Percentiles rank a stretch among this genome's conserved stretches.
phyloP scores from a whole-genome alignment of 2,797 vertebrate species.

The Acropternis orthonyx region DNA sequence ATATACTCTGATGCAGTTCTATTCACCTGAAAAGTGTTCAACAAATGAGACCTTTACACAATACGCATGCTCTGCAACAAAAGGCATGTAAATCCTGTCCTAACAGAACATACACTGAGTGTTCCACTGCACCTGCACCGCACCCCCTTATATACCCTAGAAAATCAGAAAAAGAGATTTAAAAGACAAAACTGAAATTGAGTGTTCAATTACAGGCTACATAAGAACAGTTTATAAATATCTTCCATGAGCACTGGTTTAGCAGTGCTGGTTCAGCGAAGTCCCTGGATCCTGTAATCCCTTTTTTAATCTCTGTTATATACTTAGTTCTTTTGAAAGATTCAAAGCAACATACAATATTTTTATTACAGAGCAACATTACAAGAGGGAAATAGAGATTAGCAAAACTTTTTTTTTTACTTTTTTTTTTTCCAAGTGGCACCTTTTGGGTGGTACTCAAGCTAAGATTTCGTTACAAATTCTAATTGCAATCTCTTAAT shows the following conservation, averaged over 20 bases:
- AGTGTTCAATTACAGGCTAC: neutral
- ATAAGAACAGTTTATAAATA: conserved; percentile 47
- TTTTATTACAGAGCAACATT: neutral
- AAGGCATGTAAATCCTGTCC: neutral
- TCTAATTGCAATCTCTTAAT: conserved; percentile 17
- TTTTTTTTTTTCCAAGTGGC: neutral
- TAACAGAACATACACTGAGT: neutral
- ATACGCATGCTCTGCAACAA: neutral
- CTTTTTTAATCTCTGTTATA: conserved; percentile 43
- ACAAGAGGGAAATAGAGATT: neutral
- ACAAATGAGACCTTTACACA: neutral
- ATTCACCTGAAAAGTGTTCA: neutral
- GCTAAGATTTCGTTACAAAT: neutral
- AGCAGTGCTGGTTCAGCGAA: neutral
- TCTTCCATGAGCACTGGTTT: neutral
- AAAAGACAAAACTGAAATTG: neutral
- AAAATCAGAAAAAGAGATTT: neutral
- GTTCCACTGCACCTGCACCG: neutral
- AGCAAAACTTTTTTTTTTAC: neutral
- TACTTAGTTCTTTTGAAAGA: conserved; percentile 13
- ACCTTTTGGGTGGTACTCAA: neutral
- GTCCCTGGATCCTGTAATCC: conserved; percentile 15
- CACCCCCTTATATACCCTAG: neutral
- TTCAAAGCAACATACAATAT: neutral
- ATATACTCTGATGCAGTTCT: neutral